A percentile compares a stretch with the other conserved stretches of the same genome.
phyloP scores from a whole-genome alignment of 2,113 vertebrate genomes.

The Dasyurus viverrinus region DNA sequence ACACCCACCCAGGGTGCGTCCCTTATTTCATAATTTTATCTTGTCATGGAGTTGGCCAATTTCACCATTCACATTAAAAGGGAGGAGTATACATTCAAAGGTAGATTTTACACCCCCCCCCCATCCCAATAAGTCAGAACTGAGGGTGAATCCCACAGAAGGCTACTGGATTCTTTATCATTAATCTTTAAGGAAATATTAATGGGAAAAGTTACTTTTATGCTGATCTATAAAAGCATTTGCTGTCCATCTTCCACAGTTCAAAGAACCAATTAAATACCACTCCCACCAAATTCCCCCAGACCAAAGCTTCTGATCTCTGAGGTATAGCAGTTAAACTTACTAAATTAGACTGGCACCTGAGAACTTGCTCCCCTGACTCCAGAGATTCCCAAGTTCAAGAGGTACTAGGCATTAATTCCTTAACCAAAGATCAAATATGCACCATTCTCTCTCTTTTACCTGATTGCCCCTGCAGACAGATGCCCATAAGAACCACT shows the following conservation, averaged over 20 bases:
- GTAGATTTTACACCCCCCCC: background rate
- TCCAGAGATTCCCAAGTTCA: background rate
- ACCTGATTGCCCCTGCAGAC: conserved; percentile 97
- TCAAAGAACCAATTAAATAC: background rate
- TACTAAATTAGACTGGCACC: background rate
- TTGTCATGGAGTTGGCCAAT: background rate
- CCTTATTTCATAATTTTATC: background rate
- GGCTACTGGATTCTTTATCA: background rate
- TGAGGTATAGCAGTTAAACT: background rate
- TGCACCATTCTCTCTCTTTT: conserved; percentile 37
- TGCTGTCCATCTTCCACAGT: background rate
- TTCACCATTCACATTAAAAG: background rate
- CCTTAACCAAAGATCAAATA: background rate
- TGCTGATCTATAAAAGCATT: background rate
- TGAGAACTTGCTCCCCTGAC: background rate
- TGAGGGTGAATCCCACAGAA: background rate
- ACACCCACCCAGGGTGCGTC: background rate
- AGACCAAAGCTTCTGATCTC: background rate
- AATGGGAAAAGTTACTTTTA: background rate
- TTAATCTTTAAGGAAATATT: background rate
- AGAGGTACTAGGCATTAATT: background rate
- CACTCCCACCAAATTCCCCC: background rate
- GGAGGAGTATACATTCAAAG: background rate
- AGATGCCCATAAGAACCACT: conserved; percentile 98
- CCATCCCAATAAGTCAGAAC: background rate